phyloP scores from a whole-genome alignment of 2,797 vertebrate species.

The Danionella dracula region DNA sequence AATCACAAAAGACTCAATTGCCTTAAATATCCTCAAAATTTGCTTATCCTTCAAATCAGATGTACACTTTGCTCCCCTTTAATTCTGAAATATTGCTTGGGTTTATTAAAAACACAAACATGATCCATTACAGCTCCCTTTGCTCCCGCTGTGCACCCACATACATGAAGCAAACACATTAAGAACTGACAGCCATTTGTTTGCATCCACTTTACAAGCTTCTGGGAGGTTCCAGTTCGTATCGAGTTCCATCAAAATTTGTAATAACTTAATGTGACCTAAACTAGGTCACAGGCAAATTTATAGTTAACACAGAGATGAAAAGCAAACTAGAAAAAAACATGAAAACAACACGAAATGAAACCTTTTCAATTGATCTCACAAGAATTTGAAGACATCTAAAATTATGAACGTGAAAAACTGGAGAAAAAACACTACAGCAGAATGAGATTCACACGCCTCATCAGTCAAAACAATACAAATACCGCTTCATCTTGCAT shows the following conservation, averaged over 20 bases:
- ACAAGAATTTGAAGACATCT: slow-evolving; percentile 64
- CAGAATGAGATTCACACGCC: slow-evolving; percentile 25
- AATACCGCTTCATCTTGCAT: slow-evolving; percentile 19
- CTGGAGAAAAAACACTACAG: slow-evolving; percentile 18
- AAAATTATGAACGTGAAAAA: slow-evolving; percentile 70
- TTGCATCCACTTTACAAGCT: slow-evolving; percentile 52
- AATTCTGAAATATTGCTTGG: slow-evolving; percentile 76
- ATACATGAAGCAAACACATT: slow-evolving; percentile 62
- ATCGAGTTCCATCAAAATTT: slow-evolving; percentile 57
- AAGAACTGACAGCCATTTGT: slow-evolving; percentile 53
- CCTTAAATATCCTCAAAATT: slow-evolving; percentile 66
- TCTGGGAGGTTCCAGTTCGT: slow-evolving; percentile 62
- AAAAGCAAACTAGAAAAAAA: slow-evolving; percentile 42
- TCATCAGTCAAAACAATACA: slow-evolving; percentile 30
- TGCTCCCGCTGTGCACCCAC: slow-evolving; percentile 65
- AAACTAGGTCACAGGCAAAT: slow-evolving; percentile 67
- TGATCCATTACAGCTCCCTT: slow-evolving; percentile 68
- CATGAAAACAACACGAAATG: slow-evolving; percentile 17
- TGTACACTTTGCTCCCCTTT: slow-evolving; percentile 56
- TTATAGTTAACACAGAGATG: slow-evolving; percentile 49
- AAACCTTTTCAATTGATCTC: slow-evolving; percentile 30
- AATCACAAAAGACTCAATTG: slow-evolving; percentile 48
- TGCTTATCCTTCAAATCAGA: slow-evolving; percentile 69
- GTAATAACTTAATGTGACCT: slow-evolving; percentile 59
- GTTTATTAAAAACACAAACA: slow-evolving; percentile 71